Percentiles rank a stretch among this genome's conserved stretches.
Evolutionary conservation across 1,140 invertebrate species (phyloP).

Genomic region (Scylla paramamosain): DNA sequence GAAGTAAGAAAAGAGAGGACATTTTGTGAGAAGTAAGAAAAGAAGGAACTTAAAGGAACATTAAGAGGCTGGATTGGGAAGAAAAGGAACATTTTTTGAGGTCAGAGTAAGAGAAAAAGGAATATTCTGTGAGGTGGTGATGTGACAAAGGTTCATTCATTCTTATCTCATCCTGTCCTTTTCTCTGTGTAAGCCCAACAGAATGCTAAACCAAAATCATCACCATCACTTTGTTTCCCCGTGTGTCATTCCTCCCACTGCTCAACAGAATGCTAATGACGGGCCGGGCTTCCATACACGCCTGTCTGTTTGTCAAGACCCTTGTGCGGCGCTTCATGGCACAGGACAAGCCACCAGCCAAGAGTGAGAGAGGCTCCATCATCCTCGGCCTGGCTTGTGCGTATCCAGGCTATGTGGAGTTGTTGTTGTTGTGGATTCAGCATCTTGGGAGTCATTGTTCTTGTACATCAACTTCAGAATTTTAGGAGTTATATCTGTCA

Average conservation of each 20-base stretch:
- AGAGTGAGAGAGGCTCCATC: slow-evolving; percentile 87
- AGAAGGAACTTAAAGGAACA: no score
- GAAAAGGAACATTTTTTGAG: not conserved
- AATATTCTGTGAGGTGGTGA: not conserved
- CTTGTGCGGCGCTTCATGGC: slow-evolving; percentile 89
- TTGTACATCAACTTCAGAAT: not conserved
- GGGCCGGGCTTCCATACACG: slow-evolving; percentile 86
- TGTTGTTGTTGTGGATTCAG: not conserved
- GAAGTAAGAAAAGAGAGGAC: no score
- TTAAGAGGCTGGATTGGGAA: no score
- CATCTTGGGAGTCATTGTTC: not conserved
- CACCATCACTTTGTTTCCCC: no score
- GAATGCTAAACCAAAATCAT: no score
- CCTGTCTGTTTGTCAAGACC: slow-evolving; percentile 88
- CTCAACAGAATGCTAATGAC: slow-evolving; percentile 86
- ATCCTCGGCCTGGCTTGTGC: slow-evolving; percentile 91
- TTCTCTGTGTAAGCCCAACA: no score
- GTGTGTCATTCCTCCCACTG: not conserved
- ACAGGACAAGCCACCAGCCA: slow-evolving; percentile 87
- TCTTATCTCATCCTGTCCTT: not conserved
- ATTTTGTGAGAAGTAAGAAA: no score
- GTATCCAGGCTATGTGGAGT: slow-evolving; percentile 75
- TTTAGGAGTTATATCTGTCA: no score
- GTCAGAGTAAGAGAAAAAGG: slow-evolving; percentile 87
- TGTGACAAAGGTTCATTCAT: not conserved